Evolutionary conservation across 2,797 vertebrate genomes (phyloP), one percentile per base, ranked within the genome.

Genomic region (Anabas testudineus): DNA sequence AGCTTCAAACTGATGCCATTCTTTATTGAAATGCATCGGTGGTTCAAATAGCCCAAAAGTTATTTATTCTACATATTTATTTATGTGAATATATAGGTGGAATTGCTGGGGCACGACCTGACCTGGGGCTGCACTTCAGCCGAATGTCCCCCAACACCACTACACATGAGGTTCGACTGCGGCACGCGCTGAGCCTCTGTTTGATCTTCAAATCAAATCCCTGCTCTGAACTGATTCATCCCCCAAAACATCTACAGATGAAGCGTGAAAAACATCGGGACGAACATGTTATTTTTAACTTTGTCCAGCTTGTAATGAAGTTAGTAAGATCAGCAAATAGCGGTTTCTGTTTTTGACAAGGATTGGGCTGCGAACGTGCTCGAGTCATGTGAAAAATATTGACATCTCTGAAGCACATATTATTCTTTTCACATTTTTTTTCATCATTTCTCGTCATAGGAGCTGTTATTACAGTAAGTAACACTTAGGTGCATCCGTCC

Each of bases 131-230:
- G 43, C 58, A 49, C 51, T 73, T 72, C 36, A 74, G 16, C 48
- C 72, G 39, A 43, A 51, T 36, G 65, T 28, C 2, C 51, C 41
- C 18, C 12, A 45, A 59, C 64, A 47, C 34, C 26, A 64, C 64
- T 61, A 76, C 28, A 48, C 54, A 18, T 43, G 37, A 62, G n/a
- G 39, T 80, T 88, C 55, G 62, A 58, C 10, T 59, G 43, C 24
- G 43, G 63, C 58, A 26, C 60, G 21, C 10, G 1, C 56, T 36
- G 51, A 74, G 9, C 51, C 65, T 68, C 56, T 55, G 51, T 57
- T 67, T 4, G 80, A 75, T 67, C 63, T 75, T 78, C 19, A 67
- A 80, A 82, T 82, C 21, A 76, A 75, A 83, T 66, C 12, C 28
- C 52, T 7, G 30, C 71, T 69, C 74, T 83, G 32, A 83, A 81